Conservation (phyloP, 2,113 vertebrate species). For the Tragelaphus scriptus region DNA sequence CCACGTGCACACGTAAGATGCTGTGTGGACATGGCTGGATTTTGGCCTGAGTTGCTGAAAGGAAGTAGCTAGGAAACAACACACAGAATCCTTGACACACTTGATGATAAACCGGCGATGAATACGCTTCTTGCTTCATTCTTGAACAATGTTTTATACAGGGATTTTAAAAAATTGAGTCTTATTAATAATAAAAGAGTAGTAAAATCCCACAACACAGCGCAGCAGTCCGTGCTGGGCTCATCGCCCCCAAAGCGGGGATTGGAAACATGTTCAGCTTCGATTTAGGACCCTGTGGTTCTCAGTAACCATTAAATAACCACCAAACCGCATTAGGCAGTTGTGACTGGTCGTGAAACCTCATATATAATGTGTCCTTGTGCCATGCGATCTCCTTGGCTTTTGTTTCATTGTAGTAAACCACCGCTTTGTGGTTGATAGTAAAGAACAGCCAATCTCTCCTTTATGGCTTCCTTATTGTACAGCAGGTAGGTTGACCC, state of each 20-base stretch:
- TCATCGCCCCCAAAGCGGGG: background rate
- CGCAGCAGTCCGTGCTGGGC: background rate
- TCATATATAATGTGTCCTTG: background rate
- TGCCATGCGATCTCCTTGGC: background rate
- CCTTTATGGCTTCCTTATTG: background rate
- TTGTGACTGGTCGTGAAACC: background rate
- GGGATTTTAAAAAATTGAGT: background rate
- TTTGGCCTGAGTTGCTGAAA: background rate
- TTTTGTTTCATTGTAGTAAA: conserved; percentile 15
- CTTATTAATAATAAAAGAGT: background rate
- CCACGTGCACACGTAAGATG: background rate
- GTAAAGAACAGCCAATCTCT: background rate
- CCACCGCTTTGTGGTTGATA: background rate
- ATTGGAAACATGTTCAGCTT: background rate
- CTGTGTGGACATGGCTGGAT: background rate
- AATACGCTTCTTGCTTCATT: background rate
- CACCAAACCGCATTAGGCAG: background rate
- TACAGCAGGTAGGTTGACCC: accelerated
- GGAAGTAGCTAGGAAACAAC: background rate
- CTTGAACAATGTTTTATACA: background rate
- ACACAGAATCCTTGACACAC: background rate
- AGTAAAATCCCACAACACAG: background rate
- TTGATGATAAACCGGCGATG: background rate
- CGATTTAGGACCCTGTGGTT: background rate
- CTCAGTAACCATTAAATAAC: background rate